These are phyloP conservation scores for Drosophila cognata DNA, from an alignment of 2,888 invertebrate genomes.

Conservation along the genomic window DNA sequence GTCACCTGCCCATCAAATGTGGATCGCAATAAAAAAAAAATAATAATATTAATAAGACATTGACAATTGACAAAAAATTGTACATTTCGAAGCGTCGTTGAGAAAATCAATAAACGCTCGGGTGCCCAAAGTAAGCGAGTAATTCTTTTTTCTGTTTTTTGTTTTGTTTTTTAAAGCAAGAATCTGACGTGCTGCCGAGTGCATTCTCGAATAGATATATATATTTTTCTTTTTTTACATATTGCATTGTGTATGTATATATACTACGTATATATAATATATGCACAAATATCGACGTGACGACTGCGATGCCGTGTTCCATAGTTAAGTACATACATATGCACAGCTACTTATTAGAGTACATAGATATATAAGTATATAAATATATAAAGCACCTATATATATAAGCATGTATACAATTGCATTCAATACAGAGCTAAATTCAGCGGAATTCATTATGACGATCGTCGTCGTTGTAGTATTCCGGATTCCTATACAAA, in stretches of 20 bases:
- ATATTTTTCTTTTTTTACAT: conserved; percentile 18
- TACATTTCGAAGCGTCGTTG: conserved; percentile 8
- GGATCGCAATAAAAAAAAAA: conserved; percentile 44
- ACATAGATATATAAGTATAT: conserved; percentile 7
- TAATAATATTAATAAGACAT: background rate
- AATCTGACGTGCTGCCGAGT: conserved; percentile 29
- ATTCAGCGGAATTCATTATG: conserved; percentile 1
- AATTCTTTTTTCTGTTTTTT: conserved; percentile 15
- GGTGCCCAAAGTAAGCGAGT: conserved; percentile 19
- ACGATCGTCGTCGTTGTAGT: background rate
- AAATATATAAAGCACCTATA: background rate
- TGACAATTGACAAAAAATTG: conserved; percentile 3
- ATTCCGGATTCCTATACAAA: background rate
- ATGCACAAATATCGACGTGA: conserved; percentile 23
- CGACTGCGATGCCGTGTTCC: conserved; percentile 25
- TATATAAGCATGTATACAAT: background rate
- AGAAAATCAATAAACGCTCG: conserved; percentile 59
- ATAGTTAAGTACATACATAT: conserved; percentile 28
- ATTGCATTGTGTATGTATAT: conserved; percentile 9
- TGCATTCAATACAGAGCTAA: conserved; percentile 1
- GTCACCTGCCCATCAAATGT: conserved; percentile 51
- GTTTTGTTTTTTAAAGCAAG: conserved; percentile 26
- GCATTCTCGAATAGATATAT: conserved; percentile 1
- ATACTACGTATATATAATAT: conserved; percentile 39
- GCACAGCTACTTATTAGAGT: conserved; percentile 20